These are phyloP conservation scores for Notarius quadriscutis DNA, from an alignment of 2,113 vertebrate genomes.

Conservation along the genomic window DNA sequence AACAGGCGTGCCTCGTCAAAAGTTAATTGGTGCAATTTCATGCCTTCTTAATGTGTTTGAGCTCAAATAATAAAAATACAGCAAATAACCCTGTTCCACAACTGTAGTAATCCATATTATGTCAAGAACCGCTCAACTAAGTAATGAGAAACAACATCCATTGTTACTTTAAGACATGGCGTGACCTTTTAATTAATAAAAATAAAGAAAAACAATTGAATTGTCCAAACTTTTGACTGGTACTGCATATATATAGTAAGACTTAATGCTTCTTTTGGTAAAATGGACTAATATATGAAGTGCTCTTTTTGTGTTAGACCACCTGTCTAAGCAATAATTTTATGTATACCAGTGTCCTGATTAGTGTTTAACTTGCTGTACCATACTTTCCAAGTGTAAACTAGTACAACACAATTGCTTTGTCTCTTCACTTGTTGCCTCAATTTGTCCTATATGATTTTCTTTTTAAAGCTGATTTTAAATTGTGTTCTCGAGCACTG, in stretches of 20 bases:
- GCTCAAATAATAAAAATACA: too few relatives aligned
- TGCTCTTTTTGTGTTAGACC: neutral
- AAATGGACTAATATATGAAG: neutral
- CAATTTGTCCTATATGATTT: neutral
- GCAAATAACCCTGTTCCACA: too few relatives aligned
- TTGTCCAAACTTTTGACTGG: too few relatives aligned
- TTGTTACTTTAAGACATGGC: neutral
- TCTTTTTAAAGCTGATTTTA: neutral
- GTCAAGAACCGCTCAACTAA: too few relatives aligned
- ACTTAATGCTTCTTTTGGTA: neutral
- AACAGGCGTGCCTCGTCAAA: too few relatives aligned
- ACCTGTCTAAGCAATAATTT: neutral
- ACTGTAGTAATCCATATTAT: too few relatives aligned
- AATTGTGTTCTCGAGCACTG: neutral
- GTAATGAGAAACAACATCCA: too few relatives aligned
- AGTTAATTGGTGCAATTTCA: too few relatives aligned
- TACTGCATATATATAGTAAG: neutral
- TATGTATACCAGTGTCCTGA: neutral
- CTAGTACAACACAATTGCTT: neutral
- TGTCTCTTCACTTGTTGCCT: neutral
- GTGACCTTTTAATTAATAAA: neutral
- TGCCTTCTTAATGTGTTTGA: too few relatives aligned
- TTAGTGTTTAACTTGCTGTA: neutral
- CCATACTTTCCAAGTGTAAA: neutral
- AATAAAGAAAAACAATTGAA: too few relatives aligned